Base-by-base conservation (phyloP, 1,140 invertebrate species). In the Fopius arisanus region DNA sequence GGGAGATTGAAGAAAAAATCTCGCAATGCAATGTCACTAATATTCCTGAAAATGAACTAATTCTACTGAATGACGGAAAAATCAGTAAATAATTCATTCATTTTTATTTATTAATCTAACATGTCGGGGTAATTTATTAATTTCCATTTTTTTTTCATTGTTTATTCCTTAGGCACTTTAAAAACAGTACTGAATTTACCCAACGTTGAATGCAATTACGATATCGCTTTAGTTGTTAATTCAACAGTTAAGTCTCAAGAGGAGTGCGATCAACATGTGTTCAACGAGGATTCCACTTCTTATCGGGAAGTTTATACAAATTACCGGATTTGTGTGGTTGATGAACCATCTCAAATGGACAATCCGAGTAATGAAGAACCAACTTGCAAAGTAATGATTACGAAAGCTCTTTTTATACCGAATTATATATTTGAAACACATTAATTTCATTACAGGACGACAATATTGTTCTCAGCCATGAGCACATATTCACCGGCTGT, bases 401-500 rank as follows among this genome's bases (percentile, higher is more conserved):
- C 16, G 16, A n/a, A 10, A 14, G n/a, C 3, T 19, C 3, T 48
- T 48, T 14, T 48, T 5, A 16, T 14, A 48, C 4, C 14, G n/a
- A n/a, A n/a, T n/a, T 19, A 5, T 16, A 19, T 48, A 19, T 48
- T 48, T 48, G 6, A 48, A 48, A n/a, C 14, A 19, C 5, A 19
- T n/a, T 2, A 48, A 14, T 16, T n/a, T 70, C 67, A 40, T 70
- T 73, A n/a, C 67, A 65, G 75, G 63, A 70, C 40, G 33, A 73
- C 6, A 23, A 40, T 63, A 63, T 78, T 48, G 69, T 16, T 14
- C 43, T 79, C 21, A 77, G 72, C 40, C 78, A 75, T 26, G 65
- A 77, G 51, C 73, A 79, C 33, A 63, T 80, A 40, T 79, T 75
- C 62, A 78, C 76, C 10, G 79, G 79, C 40, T 80, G 79, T 76